Percentiles rank a stretch among this genome's conserved stretches.
phyloP scores from a whole-genome alignment of 2,797 vertebrate genomes.

The Octomys mimax region DNA sequence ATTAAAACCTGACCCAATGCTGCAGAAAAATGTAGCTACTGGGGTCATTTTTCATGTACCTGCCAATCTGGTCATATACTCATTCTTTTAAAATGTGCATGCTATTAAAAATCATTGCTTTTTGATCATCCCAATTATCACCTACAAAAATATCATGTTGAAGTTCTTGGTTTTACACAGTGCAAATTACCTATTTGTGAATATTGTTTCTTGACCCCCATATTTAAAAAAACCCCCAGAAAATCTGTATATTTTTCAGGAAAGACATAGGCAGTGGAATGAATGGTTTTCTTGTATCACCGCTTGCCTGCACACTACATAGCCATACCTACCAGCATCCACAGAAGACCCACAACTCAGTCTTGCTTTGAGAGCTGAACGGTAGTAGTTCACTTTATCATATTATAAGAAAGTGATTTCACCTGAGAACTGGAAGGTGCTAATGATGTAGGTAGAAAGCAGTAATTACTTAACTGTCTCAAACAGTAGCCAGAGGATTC shows the following conservation, averaged over 20 bases:
- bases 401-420: conserved; percentile 62
- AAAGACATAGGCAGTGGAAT: background rate
- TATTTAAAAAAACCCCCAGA: background rate
- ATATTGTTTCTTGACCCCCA: background rate
- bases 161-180: background rate
- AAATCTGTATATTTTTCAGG: background rate
- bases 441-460: conserved; percentile 40
- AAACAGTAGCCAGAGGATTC: conserved; percentile 11
- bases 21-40: background rate
- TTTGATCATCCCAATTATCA: background rate
- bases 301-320: background rate
- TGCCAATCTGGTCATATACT: background rate
- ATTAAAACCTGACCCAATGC: background rate
- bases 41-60: background rate
- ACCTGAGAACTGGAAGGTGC: conserved; percentile 60
- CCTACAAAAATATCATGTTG: background rate
- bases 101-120: background rate
- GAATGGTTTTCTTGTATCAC: background rate
- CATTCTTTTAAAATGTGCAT: background rate
- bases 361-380: conserved; percentile 41
- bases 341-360: background rate
- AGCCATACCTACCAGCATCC: background rate
- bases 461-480: conserved; percentile 75
- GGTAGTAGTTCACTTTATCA: conserved; percentile 76
- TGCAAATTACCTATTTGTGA: conserved; percentile 7